phyloP scores from a whole-genome alignment of 2,113 vertebrate genomes.

The Trogon surrucura region DNA sequence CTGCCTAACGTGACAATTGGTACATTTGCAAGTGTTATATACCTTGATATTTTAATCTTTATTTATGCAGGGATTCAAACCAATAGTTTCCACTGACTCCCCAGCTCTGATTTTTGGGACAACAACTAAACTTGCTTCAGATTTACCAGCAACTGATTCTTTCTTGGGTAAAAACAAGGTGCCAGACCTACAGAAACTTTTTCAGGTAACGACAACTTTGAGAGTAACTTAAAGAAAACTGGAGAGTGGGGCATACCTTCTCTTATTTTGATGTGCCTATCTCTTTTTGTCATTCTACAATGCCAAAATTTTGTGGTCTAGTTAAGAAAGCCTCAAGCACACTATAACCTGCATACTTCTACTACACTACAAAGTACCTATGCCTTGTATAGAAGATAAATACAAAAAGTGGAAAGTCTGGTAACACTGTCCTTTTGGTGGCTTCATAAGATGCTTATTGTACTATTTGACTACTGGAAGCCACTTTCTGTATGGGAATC shows the following conservation, averaged over 20 bases:
- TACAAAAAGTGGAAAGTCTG: neutral
- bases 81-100: conserved; percentile 76
- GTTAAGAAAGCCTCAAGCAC: neutral
- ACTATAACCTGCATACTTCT: neutral
- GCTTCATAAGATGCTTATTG: neutral
- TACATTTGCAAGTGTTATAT: conserved; percentile 14
- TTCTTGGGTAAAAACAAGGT: conserved; percentile 83
- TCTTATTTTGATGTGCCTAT: neutral
- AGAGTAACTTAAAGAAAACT: conserved; percentile 9
- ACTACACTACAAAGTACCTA: neutral
- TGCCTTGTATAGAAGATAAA: neutral
- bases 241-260: neutral
- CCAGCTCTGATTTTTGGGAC: conserved; percentile 83
- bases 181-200: conserved; percentile 87
- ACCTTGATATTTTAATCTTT: conserved; percentile 55
- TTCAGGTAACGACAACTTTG: conserved; percentile 83
- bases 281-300: neutral
- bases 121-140: conserved; percentile 82
- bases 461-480: neutral
- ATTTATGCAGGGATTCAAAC: conserved; percentile 84
- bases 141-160: conserved; percentile 63
- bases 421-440: neutral
- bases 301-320: neutral
- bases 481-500: neutral
- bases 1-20: neutral